Conservation (phyloP, 2,888 invertebrate genomes). For the Caenorhabditis wallacei region DNA sequence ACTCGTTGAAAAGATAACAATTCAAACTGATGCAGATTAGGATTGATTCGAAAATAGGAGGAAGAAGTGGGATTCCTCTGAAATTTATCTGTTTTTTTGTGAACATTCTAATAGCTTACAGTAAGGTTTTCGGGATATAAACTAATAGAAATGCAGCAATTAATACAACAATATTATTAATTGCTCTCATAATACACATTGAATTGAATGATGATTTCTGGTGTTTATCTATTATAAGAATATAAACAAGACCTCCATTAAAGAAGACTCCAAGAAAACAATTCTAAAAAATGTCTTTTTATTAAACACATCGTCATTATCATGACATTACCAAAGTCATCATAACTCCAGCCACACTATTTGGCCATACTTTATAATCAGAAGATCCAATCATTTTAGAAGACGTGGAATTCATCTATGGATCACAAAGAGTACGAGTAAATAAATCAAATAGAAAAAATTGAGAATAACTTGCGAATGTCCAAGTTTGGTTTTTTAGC, state of each 20-base stretch:
- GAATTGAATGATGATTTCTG: slow-evolving; percentile 23
- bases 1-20: slow-evolving; percentile 42
- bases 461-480: background rate
- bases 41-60: slow-evolving; percentile 9
- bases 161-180: slow-evolving; percentile 16
- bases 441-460: background rate
- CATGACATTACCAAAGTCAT: slow-evolving; percentile 16
- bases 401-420: slow-evolving; percentile 22
- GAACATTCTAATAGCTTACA: slow-evolving; percentile 1
- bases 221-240: slow-evolving; percentile 1
- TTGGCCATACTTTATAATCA: slow-evolving; percentile 35
- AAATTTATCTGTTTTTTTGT: background rate
- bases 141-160: slow-evolving; percentile 23
- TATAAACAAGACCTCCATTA: slow-evolving; percentile 17
- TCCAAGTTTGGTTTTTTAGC: background rate
- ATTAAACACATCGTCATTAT: too few relatives aligned
- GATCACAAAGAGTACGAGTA: background rate
- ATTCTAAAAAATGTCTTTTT: slow-evolving; percentile 15
- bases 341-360: slow-evolving; percentile 21
- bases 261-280: slow-evolving; percentile 23
- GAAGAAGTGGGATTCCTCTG: slow-evolving; percentile 14
- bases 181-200: slow-evolving; percentile 17
- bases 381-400: background rate
- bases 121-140: slow-evolving; percentile 18
- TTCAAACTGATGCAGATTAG: slow-evolving; percentile 38